A percentile compares a stretch with the other conserved stretches of the same genome.
These are phyloP conservation scores for Leuciscus idus DNA, from an alignment of 2,113 vertebrate species.

Conservation along the genomic window DNA sequence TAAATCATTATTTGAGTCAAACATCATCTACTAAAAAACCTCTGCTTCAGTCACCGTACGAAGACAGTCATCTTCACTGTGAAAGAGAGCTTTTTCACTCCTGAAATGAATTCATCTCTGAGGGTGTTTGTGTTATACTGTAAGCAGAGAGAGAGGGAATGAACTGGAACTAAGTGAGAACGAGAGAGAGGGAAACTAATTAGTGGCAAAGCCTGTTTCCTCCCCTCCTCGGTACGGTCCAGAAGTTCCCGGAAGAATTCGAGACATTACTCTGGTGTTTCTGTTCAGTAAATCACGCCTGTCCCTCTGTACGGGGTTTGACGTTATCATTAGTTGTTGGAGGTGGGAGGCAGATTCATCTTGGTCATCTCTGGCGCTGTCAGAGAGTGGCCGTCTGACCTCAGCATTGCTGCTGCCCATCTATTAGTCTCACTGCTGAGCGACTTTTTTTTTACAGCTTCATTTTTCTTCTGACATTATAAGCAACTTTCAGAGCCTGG, in stretches of 20 bases:
- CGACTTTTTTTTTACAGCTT: neutral
- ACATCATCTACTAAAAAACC: neutral
- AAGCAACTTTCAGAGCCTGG: conserved; percentile 13
- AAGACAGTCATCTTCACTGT: neutral
- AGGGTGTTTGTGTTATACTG: conserved; percentile 50
- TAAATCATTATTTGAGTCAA: neutral
- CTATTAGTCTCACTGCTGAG: conserved; percentile 34
- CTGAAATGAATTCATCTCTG: conserved; percentile 59
- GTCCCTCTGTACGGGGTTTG: conserved; percentile 7
- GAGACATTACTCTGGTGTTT: neutral
- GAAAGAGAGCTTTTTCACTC: conserved; percentile 36
- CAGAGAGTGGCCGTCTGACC: conserved; percentile 17
- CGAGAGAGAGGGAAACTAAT: conserved; percentile 60
- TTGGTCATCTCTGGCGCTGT: conserved; percentile 26
- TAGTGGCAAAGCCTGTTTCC: conserved; percentile 31
- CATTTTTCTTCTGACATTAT: conserved; percentile 19
- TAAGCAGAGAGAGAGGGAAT: conserved; percentile 51
- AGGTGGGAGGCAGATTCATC: conserved; percentile 37
- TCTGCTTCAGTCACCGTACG: neutral
- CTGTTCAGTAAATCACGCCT: conserved; percentile 21
- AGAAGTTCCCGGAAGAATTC: conserved; percentile 10
- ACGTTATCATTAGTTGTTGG: conserved; percentile 31
- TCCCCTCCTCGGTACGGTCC: conserved; percentile 1
- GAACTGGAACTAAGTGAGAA: conserved; percentile 48
- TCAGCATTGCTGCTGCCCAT: conserved; percentile 30